phyloP scores from a whole-genome alignment of 2,888 invertebrate species.

The Crocallis elinguaria region DNA sequence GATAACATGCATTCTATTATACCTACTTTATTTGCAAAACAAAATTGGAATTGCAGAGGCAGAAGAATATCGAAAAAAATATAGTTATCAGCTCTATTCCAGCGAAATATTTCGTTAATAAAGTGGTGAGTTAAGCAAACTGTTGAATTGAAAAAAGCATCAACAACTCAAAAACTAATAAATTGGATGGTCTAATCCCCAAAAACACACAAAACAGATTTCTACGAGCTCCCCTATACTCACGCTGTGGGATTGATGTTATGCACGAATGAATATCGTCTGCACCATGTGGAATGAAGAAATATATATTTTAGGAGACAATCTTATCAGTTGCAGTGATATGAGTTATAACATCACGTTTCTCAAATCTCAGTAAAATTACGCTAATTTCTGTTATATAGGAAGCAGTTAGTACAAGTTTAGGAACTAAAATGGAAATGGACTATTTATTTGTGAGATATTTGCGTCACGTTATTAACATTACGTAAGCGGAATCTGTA shows the following conservation, averaged over 20 bases:
- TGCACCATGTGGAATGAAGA: slow-evolving; percentile 70
- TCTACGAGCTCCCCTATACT: slow-evolving; percentile 52
- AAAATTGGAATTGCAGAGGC: no score
- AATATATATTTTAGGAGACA: slow-evolving; percentile 34
- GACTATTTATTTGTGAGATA: neutral
- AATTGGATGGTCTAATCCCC: no score
- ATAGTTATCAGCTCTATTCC: no score
- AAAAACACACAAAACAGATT: slow-evolving; percentile 37
- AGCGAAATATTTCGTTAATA: no score
- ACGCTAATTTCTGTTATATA: neutral
- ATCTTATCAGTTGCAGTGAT: slow-evolving; percentile 41
- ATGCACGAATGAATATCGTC: slow-evolving; percentile 80
- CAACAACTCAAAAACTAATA: no score
- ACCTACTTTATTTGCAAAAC: no score
- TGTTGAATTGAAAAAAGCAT: no score
- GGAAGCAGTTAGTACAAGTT: slow-evolving; percentile 3
- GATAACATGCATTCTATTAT: no score
- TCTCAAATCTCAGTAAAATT: slow-evolving; percentile 3
- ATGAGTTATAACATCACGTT: neutral
- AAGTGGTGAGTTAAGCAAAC: no score
- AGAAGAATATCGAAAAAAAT: no score
- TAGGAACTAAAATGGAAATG: neutral
- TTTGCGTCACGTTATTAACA: neutral
- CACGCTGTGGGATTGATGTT: slow-evolving; percentile 76
- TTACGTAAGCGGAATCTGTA: slow-evolving; percentile 7